These are phyloP conservation scores for Eilema caniola DNA, from an alignment of 2,888 invertebrate species.

Conservation along the genomic window DNA sequence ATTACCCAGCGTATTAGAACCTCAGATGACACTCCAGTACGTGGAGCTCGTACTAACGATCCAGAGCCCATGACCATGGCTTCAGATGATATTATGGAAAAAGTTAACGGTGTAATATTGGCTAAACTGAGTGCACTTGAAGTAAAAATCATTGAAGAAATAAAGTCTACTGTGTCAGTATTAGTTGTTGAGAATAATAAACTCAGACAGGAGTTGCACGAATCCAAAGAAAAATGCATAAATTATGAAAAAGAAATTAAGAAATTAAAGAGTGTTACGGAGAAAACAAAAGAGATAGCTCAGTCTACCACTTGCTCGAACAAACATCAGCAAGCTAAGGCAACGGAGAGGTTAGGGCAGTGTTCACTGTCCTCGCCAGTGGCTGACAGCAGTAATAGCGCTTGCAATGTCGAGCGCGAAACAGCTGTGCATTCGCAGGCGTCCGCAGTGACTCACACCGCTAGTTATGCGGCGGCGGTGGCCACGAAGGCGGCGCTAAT, in stretches of 20 bases:
- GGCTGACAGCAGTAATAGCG: no score
- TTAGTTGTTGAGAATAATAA: slow-evolving; percentile 2
- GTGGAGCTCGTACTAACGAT: not conserved
- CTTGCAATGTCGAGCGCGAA: not conserved
- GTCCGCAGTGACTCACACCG: not conserved
- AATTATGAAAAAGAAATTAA: no score
- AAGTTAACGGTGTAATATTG: not conserved
- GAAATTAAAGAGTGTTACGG: no score
- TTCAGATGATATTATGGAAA: not conserved
- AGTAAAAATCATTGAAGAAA: slow-evolving; percentile 5
- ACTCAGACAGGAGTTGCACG: not conserved
- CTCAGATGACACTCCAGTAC: slow-evolving; percentile 9
- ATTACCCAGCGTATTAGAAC: slow-evolving; percentile 3
- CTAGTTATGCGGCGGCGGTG: slow-evolving; percentile 17
- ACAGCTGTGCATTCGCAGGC: not conserved
- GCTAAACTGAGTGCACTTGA: slow-evolving; percentile 5
- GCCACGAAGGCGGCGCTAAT: slow-evolving; percentile 2
- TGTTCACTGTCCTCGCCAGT: no score
- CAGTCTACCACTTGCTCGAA: no score
- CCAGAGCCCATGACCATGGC: no score
- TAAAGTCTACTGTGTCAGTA: not conserved
- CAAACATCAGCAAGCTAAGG: no score
- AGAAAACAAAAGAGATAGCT: no score
- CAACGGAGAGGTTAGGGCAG: no score
- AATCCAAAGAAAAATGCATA: no score